These are phyloP conservation scores for Cenopis cana DNA, from an alignment of 2,888 invertebrate species.

Conservation along the genomic window DNA sequence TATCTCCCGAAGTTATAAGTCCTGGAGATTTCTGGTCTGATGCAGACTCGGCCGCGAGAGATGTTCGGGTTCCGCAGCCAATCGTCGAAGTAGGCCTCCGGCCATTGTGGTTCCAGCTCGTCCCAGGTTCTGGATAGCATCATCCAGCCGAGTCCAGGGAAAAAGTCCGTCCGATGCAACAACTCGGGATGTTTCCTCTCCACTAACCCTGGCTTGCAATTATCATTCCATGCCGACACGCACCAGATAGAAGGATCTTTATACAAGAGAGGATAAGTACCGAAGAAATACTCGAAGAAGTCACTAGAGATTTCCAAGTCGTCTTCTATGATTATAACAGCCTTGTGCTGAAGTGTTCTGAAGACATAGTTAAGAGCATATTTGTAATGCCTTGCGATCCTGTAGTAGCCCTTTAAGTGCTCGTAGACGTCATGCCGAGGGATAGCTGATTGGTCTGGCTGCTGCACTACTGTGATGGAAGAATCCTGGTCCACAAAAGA, in stretches of 20 bases:
- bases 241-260: slow-evolving; percentile 94
- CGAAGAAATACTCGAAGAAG: slow-evolving; percentile 96
- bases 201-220: slow-evolving; percentile 61
- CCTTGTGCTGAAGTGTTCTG: slow-evolving; percentile 19
- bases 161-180: slow-evolving; percentile 22
- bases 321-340: slow-evolving; percentile 17
- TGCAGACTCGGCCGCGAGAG: slow-evolving; percentile 22
- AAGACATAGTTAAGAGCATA: slow-evolving; percentile 25
- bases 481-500: slow-evolving; percentile 11
- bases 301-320: slow-evolving; percentile 91
- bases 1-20: slow-evolving; percentile 17
- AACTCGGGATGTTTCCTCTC: not conserved
- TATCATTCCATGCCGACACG: slow-evolving; percentile 98
- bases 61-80: slow-evolving; percentile 1
- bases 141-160: slow-evolving; percentile 23
- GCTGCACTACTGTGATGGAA: slow-evolving; percentile 9
- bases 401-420: slow-evolving; percentile 8
- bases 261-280: slow-evolving; percentile 90
- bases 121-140: slow-evolving; percentile 9
- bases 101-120: slow-evolving; percentile 3
- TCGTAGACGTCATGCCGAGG: not conserved
- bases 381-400: slow-evolving; percentile 17
- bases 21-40: slow-evolving; percentile 30
- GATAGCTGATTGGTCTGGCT: slow-evolving; percentile 4
- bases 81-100: slow-evolving; percentile 8